These are phyloP conservation scores for Drosophila ercepeae DNA, from an alignment of 1,140 invertebrate genomes.

Conservation along the genomic window DNA sequence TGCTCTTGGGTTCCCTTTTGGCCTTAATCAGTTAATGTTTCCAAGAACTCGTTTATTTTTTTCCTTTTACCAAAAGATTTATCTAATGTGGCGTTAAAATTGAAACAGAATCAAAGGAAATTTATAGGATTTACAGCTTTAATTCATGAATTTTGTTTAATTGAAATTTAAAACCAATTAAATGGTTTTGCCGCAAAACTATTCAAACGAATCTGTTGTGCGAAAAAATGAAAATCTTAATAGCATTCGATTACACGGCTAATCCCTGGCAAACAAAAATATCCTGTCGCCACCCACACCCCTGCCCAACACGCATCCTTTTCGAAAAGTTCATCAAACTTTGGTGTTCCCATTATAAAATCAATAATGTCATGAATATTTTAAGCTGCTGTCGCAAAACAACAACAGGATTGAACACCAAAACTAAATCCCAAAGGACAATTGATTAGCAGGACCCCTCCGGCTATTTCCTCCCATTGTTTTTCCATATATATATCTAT, in stretches of 20 bases:
- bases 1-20: background rate
- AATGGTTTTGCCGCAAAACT: conserved; percentile 8
- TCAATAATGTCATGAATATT: conserved; percentile 77
- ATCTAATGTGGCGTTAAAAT: background rate
- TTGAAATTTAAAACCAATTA: conserved; percentile 22
- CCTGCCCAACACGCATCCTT: background rate
- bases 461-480: conserved; percentile 1
- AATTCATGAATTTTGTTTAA: conserved; percentile 5
- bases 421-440: conserved; percentile 62
- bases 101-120: background rate
- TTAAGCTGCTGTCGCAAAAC: conserved; percentile 45
- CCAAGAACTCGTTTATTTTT: conserved; percentile 1
- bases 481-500: conserved; percentile 7
- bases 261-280: conserved; percentile 40
- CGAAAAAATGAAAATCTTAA: conserved; percentile 35
- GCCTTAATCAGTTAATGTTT: conserved; percentile 18
- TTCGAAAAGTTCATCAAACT: conserved; percentile 65
- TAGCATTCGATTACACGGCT: conserved; percentile 51
- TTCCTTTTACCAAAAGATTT: background rate
- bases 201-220: conserved; percentile 31
- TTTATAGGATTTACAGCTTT: conserved; percentile 1
- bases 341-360: conserved; percentile 54
- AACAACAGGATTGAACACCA: conserved; percentile 23
- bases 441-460: conserved; percentile 61
- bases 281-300: background rate